Percentiles rank a stretch among this genome's conserved stretches.
phyloP scores from a whole-genome alignment of 1,140 invertebrate species.

The Trachymyrmex septentrionalis region DNA sequence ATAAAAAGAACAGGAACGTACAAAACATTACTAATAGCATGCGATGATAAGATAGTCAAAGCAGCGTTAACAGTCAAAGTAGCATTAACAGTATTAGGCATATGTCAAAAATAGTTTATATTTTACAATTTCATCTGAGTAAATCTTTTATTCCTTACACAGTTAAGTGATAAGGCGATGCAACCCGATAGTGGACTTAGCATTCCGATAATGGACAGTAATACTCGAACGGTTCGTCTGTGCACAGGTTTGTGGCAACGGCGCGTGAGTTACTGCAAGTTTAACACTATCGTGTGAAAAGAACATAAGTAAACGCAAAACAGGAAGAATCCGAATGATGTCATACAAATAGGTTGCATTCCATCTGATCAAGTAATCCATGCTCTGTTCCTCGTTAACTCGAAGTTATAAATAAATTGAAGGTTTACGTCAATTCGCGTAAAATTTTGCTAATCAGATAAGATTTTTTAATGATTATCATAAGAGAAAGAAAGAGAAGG shows the following conservation, averaged over 20 bases:
- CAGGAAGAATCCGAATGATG: background rate
- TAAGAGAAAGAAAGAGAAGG: background rate
- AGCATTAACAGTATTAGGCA: too few species aligned
- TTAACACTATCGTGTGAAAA: slow-evolving; percentile 48
- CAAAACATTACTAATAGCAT: background rate
- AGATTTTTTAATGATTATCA: background rate
- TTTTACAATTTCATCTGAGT: background rate
- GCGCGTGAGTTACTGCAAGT: background rate
- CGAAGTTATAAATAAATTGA: background rate
- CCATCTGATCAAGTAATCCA: background rate
- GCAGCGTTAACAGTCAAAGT: too few species aligned
- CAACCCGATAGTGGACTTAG: too few species aligned
- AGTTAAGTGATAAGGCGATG: slow-evolving; percentile 55
- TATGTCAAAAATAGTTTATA: background rate
- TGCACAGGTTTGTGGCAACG: slow-evolving; percentile 15
- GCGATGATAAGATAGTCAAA: background rate
- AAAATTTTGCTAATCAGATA: background rate
- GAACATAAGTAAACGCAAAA: background rate
- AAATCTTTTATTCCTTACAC: background rate
- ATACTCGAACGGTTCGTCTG: background rate
- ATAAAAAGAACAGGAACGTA: background rate
- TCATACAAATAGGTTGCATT: background rate
- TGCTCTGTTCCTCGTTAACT: background rate
- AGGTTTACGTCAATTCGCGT: background rate
- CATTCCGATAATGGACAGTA: background rate